A percentile compares a stretch with the other conserved stretches of the same genome.
Conservation (phyloP, 2,888 invertebrate genomes). For the Scelioninae gen. 1 region DNA sequence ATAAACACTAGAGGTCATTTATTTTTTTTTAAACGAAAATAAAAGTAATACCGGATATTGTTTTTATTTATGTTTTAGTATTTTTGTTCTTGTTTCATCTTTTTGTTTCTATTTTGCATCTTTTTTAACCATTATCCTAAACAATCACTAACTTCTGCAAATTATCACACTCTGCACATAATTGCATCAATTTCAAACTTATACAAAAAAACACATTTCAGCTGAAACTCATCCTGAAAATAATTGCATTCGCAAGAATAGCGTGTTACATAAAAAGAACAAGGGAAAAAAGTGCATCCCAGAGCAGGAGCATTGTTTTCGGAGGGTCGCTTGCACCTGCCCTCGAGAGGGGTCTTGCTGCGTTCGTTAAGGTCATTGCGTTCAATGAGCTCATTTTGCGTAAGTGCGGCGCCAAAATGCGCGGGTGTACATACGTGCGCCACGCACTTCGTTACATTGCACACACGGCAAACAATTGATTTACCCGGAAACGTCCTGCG, state of each 20-base stretch:
- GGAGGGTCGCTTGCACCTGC: slow-evolving; percentile 69
- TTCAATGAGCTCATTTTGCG: slow-evolving; percentile 51
- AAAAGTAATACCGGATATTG: too few species aligned
- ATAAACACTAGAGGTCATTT: too few species aligned
- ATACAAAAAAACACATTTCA: background rate
- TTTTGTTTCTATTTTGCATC: too few species aligned
- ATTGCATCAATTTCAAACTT: background rate
- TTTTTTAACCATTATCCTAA: background rate
- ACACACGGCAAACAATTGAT: slow-evolving; percentile 26
- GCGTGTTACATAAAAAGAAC: background rate
- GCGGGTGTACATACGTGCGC: slow-evolving; percentile 19
- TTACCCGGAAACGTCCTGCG: slow-evolving; percentile 18
- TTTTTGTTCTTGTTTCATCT: too few species aligned
- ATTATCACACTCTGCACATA: background rate
- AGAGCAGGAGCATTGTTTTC: slow-evolving; percentile 57
- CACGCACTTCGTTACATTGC: slow-evolving; percentile 1
- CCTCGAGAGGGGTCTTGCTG: slow-evolving; percentile 59
- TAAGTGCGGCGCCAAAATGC: slow-evolving; percentile 34
- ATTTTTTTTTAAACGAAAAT: too few species aligned
- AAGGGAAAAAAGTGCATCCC: background rate
- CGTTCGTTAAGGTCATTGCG: slow-evolving; percentile 70
- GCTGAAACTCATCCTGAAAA: slow-evolving; percentile 4
- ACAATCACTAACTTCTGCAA: background rate
- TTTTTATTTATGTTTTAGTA: too few species aligned
- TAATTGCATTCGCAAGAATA: background rate